A percentile compares a stretch with the other conserved stretches of the same genome.
phyloP scores from a whole-genome alignment of 2,113 vertebrate genomes.

The Halichoerus grypus region DNA sequence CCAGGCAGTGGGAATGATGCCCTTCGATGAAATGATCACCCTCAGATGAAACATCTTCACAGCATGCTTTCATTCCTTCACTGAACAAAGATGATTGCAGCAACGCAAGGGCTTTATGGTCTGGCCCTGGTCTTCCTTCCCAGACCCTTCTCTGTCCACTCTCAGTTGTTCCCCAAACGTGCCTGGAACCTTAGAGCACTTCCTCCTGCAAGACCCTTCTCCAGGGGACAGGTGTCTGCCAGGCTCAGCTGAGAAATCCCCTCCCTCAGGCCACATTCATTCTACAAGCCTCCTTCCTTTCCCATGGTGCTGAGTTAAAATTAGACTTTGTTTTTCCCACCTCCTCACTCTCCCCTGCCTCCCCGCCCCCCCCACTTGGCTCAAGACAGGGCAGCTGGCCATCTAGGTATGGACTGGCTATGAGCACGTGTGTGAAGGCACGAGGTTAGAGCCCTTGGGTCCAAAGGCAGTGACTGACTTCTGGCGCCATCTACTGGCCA shows the following conservation, averaged over 20 bases:
- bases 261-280: not conserved
- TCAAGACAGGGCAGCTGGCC: not conserved
- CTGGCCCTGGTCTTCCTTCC: not conserved
- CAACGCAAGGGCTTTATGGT: accelerated
- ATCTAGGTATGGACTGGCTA: accelerated
- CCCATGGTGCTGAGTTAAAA: not conserved
- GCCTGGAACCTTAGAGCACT: not conserved
- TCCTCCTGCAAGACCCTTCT: not conserved
- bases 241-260: not conserved
- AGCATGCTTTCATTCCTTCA: not conserved
- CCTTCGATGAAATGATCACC: accelerated
- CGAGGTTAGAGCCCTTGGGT: too few relatives aligned
- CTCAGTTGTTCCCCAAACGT: not conserved
- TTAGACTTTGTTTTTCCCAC: not conserved
- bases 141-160: not conserved
- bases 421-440: not conserved
- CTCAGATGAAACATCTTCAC: not conserved
- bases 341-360: not conserved
- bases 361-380: not conserved
- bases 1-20: accelerated
- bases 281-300: not conserved
- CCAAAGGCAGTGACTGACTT: not conserved
- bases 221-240: not conserved
- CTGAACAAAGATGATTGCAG: not conserved
- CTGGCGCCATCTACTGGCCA: conserved; percentile 61